These are phyloP conservation scores for Andrena hattorfiana DNA, from an alignment of 2,888 invertebrate species.

Conservation along the genomic window DNA sequence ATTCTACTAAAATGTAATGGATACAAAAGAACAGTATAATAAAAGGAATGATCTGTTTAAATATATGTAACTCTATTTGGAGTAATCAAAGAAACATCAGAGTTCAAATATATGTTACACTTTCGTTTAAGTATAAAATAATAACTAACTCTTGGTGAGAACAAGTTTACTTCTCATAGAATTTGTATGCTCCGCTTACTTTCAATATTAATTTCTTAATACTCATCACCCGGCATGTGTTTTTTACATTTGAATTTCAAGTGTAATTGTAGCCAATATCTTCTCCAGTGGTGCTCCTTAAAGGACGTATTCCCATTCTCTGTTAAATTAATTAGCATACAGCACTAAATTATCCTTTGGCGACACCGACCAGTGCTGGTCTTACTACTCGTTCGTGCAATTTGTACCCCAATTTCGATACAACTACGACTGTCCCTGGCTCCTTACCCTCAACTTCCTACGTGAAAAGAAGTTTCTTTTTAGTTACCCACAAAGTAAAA, in stretches of 20 bases:
- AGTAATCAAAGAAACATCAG: constrained; percentile 26
- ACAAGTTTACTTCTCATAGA: constrained; percentile 35
- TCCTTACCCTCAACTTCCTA: constrained; percentile 92
- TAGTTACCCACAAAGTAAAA: background rate
- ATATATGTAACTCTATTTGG: constrained; percentile 36
- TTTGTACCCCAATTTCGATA: constrained; percentile 98
- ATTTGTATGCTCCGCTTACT: constrained; percentile 19
- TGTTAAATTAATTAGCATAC: constrained; percentile 9
- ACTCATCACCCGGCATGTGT: background rate
- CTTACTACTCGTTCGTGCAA: constrained; percentile 97
- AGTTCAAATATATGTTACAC: constrained; percentile 39
- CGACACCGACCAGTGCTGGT: constrained; percentile 98
- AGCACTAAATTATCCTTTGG: constrained; percentile 86
- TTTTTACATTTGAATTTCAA: constrained; percentile 45
- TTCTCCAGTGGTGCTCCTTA: background rate
- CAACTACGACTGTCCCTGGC: constrained; percentile 95
- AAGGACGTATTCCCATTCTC: background rate
- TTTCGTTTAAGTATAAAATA: constrained; percentile 19
- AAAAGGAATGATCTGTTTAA: constrained; percentile 41
- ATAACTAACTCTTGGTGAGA: constrained; percentile 24
- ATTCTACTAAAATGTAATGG: constrained; percentile 19
- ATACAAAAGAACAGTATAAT: constrained; percentile 27
- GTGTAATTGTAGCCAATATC: constrained; percentile 3
- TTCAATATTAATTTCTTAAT: constrained; percentile 19
- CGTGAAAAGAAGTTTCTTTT: constrained; percentile 53